These are phyloP conservation scores for Ceramica pisi DNA, from an alignment of 2,888 invertebrate genomes.

Conservation along the genomic window DNA sequence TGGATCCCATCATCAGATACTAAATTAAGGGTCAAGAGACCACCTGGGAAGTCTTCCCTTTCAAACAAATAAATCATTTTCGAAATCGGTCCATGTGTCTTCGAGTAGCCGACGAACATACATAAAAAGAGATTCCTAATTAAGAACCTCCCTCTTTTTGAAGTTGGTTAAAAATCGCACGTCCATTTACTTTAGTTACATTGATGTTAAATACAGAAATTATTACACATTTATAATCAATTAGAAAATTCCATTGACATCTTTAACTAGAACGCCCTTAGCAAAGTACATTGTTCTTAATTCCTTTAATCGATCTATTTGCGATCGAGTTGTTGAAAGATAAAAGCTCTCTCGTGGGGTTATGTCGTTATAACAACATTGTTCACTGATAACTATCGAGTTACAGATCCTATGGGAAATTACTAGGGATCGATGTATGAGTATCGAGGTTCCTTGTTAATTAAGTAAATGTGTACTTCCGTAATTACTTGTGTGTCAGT, in stretches of 20 bases:
- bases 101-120: too few relatives aligned
- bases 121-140: too few relatives aligned
- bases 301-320: slow-evolving; percentile 38
- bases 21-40: too few relatives aligned
- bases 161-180: too few relatives aligned
- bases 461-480: slow-evolving; percentile 41
- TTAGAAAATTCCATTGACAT: slow-evolving; percentile 14
- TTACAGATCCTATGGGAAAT: slow-evolving; percentile 55
- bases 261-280: neutral
- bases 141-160: too few relatives aligned
- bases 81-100: too few relatives aligned
- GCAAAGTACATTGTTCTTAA: slow-evolving; percentile 19
- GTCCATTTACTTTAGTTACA: neutral
- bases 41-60: too few relatives aligned
- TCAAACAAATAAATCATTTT: too few relatives aligned
- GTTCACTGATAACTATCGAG: slow-evolving; percentile 46
- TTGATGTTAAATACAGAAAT: neutral
- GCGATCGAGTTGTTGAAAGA: slow-evolving; percentile 38
- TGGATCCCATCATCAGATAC: too few relatives aligned
- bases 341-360: slow-evolving; percentile 39
- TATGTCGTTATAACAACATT: slow-evolving; percentile 44
- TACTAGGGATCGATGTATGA: slow-evolving; percentile 34
- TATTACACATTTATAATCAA: slow-evolving; percentile 6
- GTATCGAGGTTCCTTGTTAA: slow-evolving; percentile 41
- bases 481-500: slow-evolving; percentile 36